Percentiles rank a stretch among this genome's conserved stretches.
Evolutionary conservation across 2,113 vertebrate genomes (phyloP).

Genomic region (Dunckerocampus dactyliophorus): DNA sequence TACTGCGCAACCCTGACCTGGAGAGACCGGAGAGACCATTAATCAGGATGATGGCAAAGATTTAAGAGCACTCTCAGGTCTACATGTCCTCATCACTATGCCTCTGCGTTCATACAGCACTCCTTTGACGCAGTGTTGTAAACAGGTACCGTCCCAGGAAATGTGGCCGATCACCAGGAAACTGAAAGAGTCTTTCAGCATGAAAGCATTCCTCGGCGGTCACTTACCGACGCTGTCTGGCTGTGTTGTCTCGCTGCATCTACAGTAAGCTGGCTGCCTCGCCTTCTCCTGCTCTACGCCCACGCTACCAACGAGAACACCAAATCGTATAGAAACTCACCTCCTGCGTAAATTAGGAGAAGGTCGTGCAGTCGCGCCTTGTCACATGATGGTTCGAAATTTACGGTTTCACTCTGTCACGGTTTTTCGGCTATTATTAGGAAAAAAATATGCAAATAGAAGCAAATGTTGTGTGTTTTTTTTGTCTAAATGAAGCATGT

Average conservation of each 20-base stretch:
- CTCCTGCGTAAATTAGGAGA: not conserved
- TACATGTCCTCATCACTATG: conserved; percentile 22
- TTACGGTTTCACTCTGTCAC: too few relatives aligned
- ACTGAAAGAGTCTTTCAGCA: conserved; percentile 30
- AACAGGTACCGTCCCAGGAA: conserved; percentile 46
- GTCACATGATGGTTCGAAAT: too few relatives aligned
- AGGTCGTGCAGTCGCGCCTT: too few relatives aligned
- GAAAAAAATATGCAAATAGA: too few relatives aligned
- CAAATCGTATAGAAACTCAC: not conserved
- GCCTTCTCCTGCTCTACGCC: conserved; percentile 26
- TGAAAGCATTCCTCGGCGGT: conserved; percentile 60
- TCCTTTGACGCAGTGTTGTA: conserved; percentile 31
- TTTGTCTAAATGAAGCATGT: too few relatives aligned
- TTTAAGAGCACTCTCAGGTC: conserved; percentile 27
- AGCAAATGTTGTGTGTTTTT: too few relatives aligned
- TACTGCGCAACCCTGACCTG: not conserved
- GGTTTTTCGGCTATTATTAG: too few relatives aligned
- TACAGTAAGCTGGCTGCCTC: not conserved
- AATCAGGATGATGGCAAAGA: not conserved
- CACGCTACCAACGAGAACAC: not conserved
- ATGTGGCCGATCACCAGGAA: conserved; percentile 14
- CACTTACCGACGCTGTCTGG: conserved; percentile 37
- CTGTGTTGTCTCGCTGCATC: conserved; percentile 17
- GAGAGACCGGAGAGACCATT: not conserved
- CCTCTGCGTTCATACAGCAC: conserved; percentile 7